A percentile compares a stretch with the other conserved stretches of the same genome.
These are phyloP conservation scores for Tamias sibiricus DNA, from an alignment of 2,113 vertebrate genomes.

Conservation along the genomic window DNA sequence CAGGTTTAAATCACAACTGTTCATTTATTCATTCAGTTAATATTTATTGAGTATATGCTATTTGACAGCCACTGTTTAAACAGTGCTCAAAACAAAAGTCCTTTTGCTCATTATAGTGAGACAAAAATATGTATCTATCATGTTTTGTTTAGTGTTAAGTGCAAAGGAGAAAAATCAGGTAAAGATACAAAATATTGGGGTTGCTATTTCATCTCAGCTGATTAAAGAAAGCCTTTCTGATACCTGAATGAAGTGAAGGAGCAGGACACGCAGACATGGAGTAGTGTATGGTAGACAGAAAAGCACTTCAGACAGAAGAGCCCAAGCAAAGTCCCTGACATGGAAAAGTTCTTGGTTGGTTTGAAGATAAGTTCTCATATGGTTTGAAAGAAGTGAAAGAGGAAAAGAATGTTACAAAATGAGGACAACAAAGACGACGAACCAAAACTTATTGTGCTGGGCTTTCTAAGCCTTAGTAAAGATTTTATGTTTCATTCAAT, in stretches of 20 bases:
- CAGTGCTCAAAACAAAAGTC: background rate
- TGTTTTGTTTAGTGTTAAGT: background rate
- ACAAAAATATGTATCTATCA: background rate
- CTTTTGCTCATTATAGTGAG: background rate
- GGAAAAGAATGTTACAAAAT: background rate
- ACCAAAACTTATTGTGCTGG: background rate
- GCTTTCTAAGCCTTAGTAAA: background rate
- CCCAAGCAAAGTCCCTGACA: background rate
- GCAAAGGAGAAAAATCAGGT: background rate
- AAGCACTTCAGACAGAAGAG: background rate
- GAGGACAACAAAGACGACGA: background rate
- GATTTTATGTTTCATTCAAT: background rate
- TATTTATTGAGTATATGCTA: background rate
- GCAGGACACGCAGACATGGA: background rate
- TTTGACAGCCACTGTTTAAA: constrained; percentile 9
- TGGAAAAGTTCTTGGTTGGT: background rate
- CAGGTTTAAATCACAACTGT: constrained; percentile 23
- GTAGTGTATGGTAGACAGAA: background rate
- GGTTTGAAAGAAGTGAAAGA: background rate
- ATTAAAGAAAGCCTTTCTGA: background rate
- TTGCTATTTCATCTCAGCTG: background rate
- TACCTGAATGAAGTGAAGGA: background rate
- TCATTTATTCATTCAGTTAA: constrained; percentile 43
- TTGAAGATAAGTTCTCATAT: background rate
- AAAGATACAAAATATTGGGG: background rate